Base-by-base conservation (phyloP, 2,888 invertebrate genomes). In the Campaea margaritaria region DNA sequence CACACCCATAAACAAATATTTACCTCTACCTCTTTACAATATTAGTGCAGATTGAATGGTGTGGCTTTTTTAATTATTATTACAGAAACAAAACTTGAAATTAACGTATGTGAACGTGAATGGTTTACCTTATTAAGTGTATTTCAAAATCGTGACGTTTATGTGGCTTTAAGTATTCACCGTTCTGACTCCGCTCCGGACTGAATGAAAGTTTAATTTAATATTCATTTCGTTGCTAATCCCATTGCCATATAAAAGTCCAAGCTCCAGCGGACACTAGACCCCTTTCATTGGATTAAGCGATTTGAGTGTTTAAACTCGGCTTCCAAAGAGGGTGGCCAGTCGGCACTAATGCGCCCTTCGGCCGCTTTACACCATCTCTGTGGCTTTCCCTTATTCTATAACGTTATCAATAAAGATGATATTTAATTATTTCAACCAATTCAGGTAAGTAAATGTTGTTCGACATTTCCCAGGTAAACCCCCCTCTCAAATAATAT, bases 261-360 rank as follows among this genome's bases (percentile, higher is more conserved):
- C 68, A 73, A 80, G 79, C 79, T 78, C 71, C 74, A 78, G 68
- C 79, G 81, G 77, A 77, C 82, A 78, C 73, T 75, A 72, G 77
- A 75, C 77, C 78, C 76, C 81, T 77, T 81, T 88, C 78, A 89
- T 89, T 82, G 87, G 89, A 90, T 91, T 89, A 89, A 82, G 80
- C 81, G 85, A 85, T 87, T 88, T 84, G 80, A 79, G 81, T 82
- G 81, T 85, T 89, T 85, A 83, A 87, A 86, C 82, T 61, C 55
- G 60, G 60, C 55, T 61, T 56, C 80, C 77, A 82, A 83, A 83
- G 75, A 80, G 81, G 85, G 82, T 75, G 80, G 76, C 72, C 75
- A 78, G 76, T 75, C 78, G 78, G 67, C 80, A 73, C 79, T 81
- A 80, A 82, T 78, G 70, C 76, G 73, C 74, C 72, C 70, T 63